A percentile compares a stretch with the other conserved stretches of the same genome.
Evolutionary conservation across 2,888 invertebrate genomes (phyloP).

Genomic region (Polyploca ridens): DNA sequence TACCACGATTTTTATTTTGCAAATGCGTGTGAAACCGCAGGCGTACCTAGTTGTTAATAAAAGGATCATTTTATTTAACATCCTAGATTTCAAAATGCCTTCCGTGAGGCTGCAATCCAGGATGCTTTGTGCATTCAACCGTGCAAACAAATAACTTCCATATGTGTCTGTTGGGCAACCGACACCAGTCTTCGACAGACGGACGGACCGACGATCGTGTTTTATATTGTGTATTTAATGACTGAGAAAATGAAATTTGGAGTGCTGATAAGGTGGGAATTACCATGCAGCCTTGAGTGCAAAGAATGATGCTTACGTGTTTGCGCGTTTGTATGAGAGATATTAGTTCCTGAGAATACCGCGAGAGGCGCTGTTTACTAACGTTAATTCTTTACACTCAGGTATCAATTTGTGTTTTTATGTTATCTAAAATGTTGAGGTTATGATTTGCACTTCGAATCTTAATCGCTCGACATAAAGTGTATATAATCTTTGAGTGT

Average conservation of each 20-base stretch:
- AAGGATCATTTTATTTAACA: constrained; percentile 17
- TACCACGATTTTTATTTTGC: too few species aligned
- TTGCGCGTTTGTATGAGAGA: too few species aligned
- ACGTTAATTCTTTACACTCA: too few species aligned
- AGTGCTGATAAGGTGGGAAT: background rate
- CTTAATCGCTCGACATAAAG: too few species aligned
- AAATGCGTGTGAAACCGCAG: too few species aligned
- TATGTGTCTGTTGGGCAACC: background rate
- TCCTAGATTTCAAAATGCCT: constrained; percentile 28
- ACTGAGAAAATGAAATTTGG: background rate
- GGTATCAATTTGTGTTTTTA: too few species aligned
- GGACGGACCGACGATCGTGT: background rate
- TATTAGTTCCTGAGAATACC: too few species aligned
- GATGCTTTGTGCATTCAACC: constrained; percentile 22
- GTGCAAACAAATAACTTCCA: constrained; percentile 9
- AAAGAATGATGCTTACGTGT: too few species aligned
- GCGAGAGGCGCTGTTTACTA: too few species aligned
- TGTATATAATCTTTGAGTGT: too few species aligned
- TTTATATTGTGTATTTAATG: background rate
- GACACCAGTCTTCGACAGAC: background rate
- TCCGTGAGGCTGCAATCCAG: constrained; percentile 24
- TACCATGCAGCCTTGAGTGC: background rate
- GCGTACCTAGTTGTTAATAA: background rate
- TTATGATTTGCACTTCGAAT: too few species aligned
- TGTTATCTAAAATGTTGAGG: too few species aligned